Evolutionary conservation across 2,113 vertebrate species (phyloP).

Genomic region (Pongo pygmaeus): DNA sequence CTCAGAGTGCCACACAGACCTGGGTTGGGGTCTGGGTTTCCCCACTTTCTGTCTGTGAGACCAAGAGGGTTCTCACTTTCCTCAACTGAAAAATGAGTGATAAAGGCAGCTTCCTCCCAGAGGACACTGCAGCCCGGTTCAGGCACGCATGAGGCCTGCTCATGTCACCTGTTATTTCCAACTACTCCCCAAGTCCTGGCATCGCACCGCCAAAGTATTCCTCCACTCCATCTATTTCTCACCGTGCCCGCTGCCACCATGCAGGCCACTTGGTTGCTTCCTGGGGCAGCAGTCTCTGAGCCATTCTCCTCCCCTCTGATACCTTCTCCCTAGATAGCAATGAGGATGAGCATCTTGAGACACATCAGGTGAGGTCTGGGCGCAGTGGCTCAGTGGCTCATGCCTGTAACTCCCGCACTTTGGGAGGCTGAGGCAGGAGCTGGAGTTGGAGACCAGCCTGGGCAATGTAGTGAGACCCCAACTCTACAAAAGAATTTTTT

Average conservation of each 20-base stretch:
- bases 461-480: too few relatives aligned
- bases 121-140: fast-evolving
- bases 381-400: too few relatives aligned
- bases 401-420: too few relatives aligned
- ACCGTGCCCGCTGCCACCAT: fast-evolving
- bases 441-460: too few relatives aligned
- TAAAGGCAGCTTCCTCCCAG: background rate
- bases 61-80: fast-evolving
- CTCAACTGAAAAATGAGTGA: background rate
- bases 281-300: background rate
- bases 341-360: background rate
- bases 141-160: fast-evolving
- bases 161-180: background rate
- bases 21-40: background rate
- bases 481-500: too few relatives aligned
- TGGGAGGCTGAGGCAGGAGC: too few relatives aligned
- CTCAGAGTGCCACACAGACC: background rate
- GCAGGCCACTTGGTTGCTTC: background rate
- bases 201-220: background rate
- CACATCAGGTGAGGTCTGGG: too few relatives aligned
- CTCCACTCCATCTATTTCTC: background rate
- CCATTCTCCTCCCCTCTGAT: background rate
- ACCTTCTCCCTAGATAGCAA: background rate
- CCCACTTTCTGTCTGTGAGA: background rate
- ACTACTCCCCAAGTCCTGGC: background rate